These are phyloP conservation scores for Chrysocyon brachyurus DNA, from an alignment of 2,797 vertebrate genomes.

Conservation along the genomic window DNA sequence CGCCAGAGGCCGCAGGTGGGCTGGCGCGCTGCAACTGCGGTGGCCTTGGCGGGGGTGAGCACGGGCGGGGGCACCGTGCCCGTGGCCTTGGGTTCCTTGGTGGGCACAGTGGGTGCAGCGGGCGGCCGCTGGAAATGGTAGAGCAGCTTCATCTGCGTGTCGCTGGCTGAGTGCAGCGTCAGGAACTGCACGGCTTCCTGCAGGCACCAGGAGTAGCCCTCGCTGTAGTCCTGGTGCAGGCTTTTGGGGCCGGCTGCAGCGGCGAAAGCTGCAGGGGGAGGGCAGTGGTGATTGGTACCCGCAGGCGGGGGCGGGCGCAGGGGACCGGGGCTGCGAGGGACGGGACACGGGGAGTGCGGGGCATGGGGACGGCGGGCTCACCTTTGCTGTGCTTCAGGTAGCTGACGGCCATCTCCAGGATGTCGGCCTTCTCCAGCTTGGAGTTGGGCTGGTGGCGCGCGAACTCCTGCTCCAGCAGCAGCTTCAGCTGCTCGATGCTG, in stretches of 20 bases:
- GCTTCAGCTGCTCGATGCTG: constrained; percentile 92
- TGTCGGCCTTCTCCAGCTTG: constrained; percentile 93
- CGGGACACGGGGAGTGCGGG: no score
- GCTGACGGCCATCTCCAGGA: constrained; percentile 92
- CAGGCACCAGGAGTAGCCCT: constrained; percentile 92
- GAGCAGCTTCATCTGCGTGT: constrained; percentile 89
- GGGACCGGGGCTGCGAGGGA: neutral
- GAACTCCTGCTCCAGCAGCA: constrained; percentile 91
- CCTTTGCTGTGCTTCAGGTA: constrained; percentile 88
- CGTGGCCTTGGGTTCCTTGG: constrained; percentile 75
- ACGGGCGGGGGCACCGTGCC: neutral
- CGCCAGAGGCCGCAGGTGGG: constrained; percentile 89
- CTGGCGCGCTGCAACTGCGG: constrained; percentile 57
- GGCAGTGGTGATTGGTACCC: neutral
- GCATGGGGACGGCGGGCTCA: constrained; percentile 72
- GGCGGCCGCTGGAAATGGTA: constrained; percentile 90
- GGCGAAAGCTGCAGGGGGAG: constrained; percentile 76
- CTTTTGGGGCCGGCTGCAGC: constrained; percentile 77
- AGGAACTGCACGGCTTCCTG: constrained; percentile 92
- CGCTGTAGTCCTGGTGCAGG: constrained; percentile 84
- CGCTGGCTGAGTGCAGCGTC: constrained; percentile 89
- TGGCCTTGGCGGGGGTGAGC: constrained; percentile 84
- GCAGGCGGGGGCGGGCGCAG: neutral
- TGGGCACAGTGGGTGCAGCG: neutral
- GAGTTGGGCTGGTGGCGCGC: constrained; percentile 91